These are phyloP conservation scores for Automeris io DNA, from an alignment of 2,888 invertebrate genomes.

Conservation along the genomic window DNA sequence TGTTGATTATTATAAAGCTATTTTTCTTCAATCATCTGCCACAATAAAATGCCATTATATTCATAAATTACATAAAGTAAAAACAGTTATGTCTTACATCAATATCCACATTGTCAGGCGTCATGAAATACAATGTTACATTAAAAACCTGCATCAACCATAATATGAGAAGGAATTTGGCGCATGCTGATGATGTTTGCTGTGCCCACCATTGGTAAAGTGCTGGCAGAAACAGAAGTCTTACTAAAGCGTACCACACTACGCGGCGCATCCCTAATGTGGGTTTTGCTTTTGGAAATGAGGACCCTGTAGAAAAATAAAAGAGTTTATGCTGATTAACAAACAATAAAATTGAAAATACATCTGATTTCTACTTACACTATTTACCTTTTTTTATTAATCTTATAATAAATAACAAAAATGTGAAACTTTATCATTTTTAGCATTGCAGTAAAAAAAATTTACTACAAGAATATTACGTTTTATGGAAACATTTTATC, in stretches of 20 bases:
- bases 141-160: conserved; percentile 86
- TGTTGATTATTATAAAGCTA: too few relatives aligned
- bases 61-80: too few relatives aligned
- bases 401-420: neutral
- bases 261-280: conserved; percentile 93
- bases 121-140: conserved; percentile 71
- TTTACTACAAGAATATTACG: too few relatives aligned
- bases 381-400: neutral
- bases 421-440: too few relatives aligned
- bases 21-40: too few relatives aligned
- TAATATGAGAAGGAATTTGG: conserved; percentile 83
- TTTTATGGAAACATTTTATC: too few relatives aligned
- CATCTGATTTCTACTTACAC: neutral
- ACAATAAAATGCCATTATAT: too few relatives aligned
- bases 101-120: conserved; percentile 55
- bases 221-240: conserved; percentile 89
- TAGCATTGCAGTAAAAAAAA: too few relatives aligned
- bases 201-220: conserved; percentile 93
- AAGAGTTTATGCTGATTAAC: neutral
- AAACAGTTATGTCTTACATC: too few relatives aligned
- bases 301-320: conserved; percentile 82
- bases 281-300: conserved; percentile 96
- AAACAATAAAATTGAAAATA: too few relatives aligned
- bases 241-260: conserved; percentile 86
- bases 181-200: conserved; percentile 89